phyloP scores from a whole-genome alignment of 1,140 invertebrate genomes.

The Metaphire vulgaris region DNA sequence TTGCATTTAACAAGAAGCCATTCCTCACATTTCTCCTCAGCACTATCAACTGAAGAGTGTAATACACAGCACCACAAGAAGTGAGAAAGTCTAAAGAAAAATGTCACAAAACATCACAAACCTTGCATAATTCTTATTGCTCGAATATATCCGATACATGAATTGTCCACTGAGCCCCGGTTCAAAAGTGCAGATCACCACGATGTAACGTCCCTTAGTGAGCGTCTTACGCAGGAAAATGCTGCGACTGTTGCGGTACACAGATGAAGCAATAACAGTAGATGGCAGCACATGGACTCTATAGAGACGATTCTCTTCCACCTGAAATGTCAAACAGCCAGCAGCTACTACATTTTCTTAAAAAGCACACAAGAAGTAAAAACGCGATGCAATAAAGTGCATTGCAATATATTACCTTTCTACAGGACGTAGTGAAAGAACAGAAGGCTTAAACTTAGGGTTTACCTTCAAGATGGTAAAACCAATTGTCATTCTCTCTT shows the following conservation, averaged over 20 bases:
- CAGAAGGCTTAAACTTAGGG: too few species aligned
- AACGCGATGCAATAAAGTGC: too few species aligned
- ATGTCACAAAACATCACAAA: conserved; percentile 52
- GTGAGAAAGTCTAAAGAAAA: too few species aligned
- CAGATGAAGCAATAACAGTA: conserved; percentile 49
- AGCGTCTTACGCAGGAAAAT: conserved; percentile 54
- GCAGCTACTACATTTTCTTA: too few species aligned
- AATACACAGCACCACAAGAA: too few species aligned
- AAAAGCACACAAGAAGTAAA: too few species aligned
- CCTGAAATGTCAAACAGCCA: too few species aligned
- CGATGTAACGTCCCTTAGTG: conserved; percentile 58
- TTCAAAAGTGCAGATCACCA: conserved; percentile 61
- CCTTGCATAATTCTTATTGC: conserved; percentile 40
- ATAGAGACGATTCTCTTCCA: conserved; percentile 17
- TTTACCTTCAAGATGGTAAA: conserved; percentile 57
- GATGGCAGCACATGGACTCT: conserved; percentile 28
- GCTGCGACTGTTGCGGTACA: conserved; percentile 56
- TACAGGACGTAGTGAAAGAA: too few species aligned
- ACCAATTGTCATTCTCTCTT: conserved; percentile 54
- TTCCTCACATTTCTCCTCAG: too few species aligned
- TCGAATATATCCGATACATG: conserved; percentile 59
- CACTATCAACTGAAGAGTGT: too few species aligned
- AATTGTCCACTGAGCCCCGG: conserved; percentile 56
- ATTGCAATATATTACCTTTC: too few species aligned
- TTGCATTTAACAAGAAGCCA: too few species aligned